These are phyloP conservation scores for Vireo altiloquus DNA, from an alignment of 2,113 vertebrate genomes.

Conservation along the genomic window DNA sequence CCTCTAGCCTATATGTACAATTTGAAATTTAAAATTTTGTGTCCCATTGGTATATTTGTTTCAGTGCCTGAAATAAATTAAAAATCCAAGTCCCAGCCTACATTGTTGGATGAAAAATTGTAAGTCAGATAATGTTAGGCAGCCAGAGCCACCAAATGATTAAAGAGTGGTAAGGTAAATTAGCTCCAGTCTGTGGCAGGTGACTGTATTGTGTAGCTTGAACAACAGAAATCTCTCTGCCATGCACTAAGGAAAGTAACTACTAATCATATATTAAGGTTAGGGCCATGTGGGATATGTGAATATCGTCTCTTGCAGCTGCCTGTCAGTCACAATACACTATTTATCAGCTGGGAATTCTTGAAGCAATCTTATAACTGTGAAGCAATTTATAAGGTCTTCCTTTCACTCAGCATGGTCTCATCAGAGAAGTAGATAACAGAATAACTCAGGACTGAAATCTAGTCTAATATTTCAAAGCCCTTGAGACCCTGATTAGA, in stretches of 20 bases:
- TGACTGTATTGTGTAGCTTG: not conserved
- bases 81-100: not conserved
- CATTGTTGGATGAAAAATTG: not conserved
- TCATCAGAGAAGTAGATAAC: not conserved
- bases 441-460: constrained; percentile 38
- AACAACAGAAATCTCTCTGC: not conserved
- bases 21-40: not conserved
- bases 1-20: not conserved
- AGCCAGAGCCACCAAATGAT: not conserved
- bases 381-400: not conserved
- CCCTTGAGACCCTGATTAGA: constrained; percentile 8
- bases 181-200: not conserved
- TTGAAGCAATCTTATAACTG: not conserved
- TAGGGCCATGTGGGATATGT: not conserved
- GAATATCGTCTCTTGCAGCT: not conserved
- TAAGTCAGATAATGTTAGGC: not conserved
- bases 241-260: not conserved
- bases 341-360: not conserved
- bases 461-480: constrained; percentile 45
- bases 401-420: not conserved
- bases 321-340: not conserved
- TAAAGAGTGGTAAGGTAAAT: not conserved
- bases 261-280: not conserved
- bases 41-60: not conserved
- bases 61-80: constrained; percentile 13